These are phyloP conservation scores for Latrodectus hesperus DNA, from an alignment of 2,888 invertebrate species.

Conservation along the genomic window DNA sequence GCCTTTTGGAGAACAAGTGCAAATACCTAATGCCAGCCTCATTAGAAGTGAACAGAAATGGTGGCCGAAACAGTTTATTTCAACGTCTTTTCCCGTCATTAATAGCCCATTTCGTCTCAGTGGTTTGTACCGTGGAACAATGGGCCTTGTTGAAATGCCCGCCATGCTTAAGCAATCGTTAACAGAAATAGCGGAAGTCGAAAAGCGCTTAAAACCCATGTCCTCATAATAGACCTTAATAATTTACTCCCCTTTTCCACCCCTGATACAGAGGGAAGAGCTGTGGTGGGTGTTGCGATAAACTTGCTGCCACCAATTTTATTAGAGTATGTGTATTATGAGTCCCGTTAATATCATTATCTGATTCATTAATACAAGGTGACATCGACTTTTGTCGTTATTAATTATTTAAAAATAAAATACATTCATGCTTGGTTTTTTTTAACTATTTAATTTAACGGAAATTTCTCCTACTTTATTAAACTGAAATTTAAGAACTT, in stretches of 20 bases:
- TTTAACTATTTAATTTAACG: no score
- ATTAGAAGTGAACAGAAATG: conserved; percentile 10
- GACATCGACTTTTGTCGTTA: no score
- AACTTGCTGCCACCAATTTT: no score
- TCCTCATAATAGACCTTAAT: neutral
- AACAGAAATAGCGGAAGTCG: neutral
- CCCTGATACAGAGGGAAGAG: no score
- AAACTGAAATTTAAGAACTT: no score
- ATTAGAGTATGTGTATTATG: no score
- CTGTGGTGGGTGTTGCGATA: no score
- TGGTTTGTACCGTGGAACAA: neutral
- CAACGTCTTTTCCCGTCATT: conserved; percentile 18
- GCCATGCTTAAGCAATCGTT: conserved; percentile 23
- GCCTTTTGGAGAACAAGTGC: neutral
- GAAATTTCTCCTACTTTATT: no score
- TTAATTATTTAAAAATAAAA: no score
- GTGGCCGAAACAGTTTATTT: conserved; percentile 20
- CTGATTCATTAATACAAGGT: no score
- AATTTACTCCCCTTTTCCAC: neutral
- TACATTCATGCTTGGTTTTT: no score
- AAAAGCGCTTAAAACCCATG: neutral
- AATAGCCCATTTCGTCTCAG: conserved; percentile 16
- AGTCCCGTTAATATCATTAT: no score
- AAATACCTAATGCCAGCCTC: conserved; percentile 10
- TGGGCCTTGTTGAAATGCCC: neutral